Base-by-base conservation (phyloP, 2,888 invertebrate genomes). In the Tipula helvola region DNA sequence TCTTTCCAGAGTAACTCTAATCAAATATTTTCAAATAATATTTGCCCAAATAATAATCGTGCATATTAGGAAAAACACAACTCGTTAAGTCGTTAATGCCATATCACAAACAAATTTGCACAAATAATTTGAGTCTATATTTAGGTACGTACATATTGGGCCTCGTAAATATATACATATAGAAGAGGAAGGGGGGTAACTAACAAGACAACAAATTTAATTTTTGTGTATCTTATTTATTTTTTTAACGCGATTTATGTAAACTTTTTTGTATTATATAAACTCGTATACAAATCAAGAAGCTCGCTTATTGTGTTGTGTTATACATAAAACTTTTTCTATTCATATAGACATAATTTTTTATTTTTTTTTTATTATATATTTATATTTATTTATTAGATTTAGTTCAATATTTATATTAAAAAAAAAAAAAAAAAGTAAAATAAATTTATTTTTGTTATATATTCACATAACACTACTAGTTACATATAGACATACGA, bases 281-380 rank as follows among this genome's bases (percentile, higher is more conserved):
- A 7, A 5, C 7, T 39, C 5, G 39, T 39, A 39, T 28, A 71
- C 71, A 71, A 28, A 71, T 71, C 71, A 71, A 71, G 71, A 71
- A 71, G 71, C 71, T 71, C 71, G 71, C 71, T 8, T 16, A 71
- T 28, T 71, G 71, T 71, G 28, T 71, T 28, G 18, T 71, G 71
- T 71, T 71, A 71, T 71, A 71, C 71, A 71, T 71, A 71, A 71
- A 71, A 71, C 71, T 71, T 71, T 71, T 71, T 71, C 71, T 71
- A 71, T 71, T 71, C 71, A 71, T 71, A 71, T 71, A 71, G 71
- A 71, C 71, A 71, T 28, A 71, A 71, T 71, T 18, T 71, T 71
- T 52, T 52, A n/a, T 52, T 52, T 39, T 39, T 39, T 52, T 52
- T 52, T 52, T 52, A 52, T 52, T 71, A 71, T 28, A 71, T 71